Conservation (phyloP, 92 coral and sea anemone genomes). For the Pocillopora meandrina region DNA sequence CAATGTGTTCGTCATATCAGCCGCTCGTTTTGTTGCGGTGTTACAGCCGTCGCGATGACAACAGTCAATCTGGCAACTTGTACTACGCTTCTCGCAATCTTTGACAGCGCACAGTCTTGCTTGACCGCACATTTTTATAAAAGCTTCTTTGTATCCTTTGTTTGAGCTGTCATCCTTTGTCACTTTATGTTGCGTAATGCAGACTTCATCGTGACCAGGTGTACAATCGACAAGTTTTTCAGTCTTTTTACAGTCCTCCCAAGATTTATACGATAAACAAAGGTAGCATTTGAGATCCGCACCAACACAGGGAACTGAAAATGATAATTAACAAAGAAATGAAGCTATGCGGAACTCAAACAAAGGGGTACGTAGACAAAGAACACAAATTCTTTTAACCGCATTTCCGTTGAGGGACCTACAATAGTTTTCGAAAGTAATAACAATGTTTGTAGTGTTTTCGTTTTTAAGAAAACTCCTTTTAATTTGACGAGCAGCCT, state of each 20-base stretch:
- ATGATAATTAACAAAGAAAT: background rate
- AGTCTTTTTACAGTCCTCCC: slow-evolving; percentile 16
- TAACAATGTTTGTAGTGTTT: background rate
- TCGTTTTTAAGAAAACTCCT: background rate
- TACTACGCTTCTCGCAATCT: background rate
- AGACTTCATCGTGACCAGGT: background rate
- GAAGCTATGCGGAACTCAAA: background rate
- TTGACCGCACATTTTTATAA: background rate
- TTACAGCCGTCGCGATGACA: slow-evolving; percentile 40
- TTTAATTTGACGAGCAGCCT: background rate
- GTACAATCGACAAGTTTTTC: background rate
- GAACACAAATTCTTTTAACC: background rate
- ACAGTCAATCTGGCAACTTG: background rate
- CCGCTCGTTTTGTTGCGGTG: background rate
- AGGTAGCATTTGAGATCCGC: slow-evolving; percentile 11
- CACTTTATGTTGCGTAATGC: background rate
- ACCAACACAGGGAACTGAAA: background rate
- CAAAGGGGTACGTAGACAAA: background rate
- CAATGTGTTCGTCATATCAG: background rate
- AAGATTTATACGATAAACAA: background rate
- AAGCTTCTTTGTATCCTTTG: background rate
- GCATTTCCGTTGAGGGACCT: background rate
- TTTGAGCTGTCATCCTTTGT: background rate
- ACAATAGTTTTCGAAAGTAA: background rate
- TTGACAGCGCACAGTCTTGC: background rate